phyloP scores from a whole-genome alignment of 2,113 vertebrate species.

The Bostrychus sinensis region DNA sequence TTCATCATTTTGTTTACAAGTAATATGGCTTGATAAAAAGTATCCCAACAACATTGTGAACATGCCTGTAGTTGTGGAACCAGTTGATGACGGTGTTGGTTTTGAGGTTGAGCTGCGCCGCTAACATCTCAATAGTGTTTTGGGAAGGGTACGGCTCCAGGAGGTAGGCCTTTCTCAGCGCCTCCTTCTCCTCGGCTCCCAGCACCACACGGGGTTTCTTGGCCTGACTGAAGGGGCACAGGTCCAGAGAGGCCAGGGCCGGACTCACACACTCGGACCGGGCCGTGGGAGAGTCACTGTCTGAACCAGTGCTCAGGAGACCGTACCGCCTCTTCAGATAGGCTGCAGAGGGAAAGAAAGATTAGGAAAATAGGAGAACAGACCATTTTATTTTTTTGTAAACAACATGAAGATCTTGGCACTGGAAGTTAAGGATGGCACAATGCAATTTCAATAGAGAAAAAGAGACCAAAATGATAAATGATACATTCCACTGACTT shows the following conservation, averaged over 20 bases:
- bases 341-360: too few relatives aligned
- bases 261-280: conserved; percentile 92
- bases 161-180: conserved; percentile 91
- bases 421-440: too few relatives aligned
- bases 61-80: conserved; percentile 99
- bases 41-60: too few relatives aligned
- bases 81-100: conserved; percentile 99
- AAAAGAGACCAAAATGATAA: too few relatives aligned
- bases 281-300: conserved; percentile 90
- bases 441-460: too few relatives aligned
- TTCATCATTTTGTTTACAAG: too few relatives aligned
- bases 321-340: conserved; percentile 96
- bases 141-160: conserved; percentile 97
- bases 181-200: conserved; percentile 93
- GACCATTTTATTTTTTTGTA: too few relatives aligned
- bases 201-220: conserved; percentile 96
- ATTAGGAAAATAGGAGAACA: conserved; percentile 11
- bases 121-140: conserved; percentile 95
- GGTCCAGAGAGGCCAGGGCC: conserved; percentile 81
- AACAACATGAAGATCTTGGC: too few relatives aligned
- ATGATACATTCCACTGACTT: too few relatives aligned
- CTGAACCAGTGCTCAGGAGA: conserved; percentile 88
- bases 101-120: conserved; percentile 94
- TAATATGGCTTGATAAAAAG: too few relatives aligned
- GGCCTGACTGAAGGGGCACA: conserved; percentile 87